phyloP scores from a whole-genome alignment of 2,797 vertebrate genomes.

The Atherinosoma microstoma region DNA sequence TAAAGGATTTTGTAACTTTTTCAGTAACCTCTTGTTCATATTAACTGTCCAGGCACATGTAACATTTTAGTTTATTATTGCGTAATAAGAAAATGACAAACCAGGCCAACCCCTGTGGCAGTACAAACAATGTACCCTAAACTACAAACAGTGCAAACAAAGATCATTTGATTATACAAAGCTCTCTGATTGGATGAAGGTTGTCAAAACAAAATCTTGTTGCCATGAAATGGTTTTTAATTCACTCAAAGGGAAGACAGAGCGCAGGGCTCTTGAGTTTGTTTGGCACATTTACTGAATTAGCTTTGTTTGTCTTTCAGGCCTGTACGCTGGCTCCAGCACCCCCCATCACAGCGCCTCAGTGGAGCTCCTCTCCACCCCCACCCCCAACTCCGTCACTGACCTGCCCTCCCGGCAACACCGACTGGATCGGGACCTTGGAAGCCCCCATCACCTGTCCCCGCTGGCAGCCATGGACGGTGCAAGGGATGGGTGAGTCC shows the following conservation, averaged over 20 bases:
- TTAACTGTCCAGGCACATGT: conserved; percentile 60
- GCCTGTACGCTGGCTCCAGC: conserved; percentile 89
- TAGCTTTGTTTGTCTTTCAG: conserved; percentile 88
- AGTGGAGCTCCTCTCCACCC: conserved; percentile 82
- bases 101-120: conserved; percentile 57
- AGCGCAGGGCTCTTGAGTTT: conserved; percentile 64
- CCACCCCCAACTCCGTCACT: conserved; percentile 73
- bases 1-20: conserved; percentile 23
- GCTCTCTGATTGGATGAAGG: conserved; percentile 74
- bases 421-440: conserved; percentile 85
- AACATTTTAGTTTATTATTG: conserved; percentile 71
- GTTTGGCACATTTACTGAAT: conserved; percentile 74
- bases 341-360: conserved; percentile 84
- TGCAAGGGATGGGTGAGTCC: conserved; percentile 90
- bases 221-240: conserved; percentile 80
- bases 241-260: conserved; percentile 73
- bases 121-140: conserved; percentile 74
- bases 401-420: conserved; percentile 87
- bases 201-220: conserved; percentile 82
- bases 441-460: conserved; percentile 89
- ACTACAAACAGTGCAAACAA: conserved; percentile 78
- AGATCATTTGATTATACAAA: conserved; percentile 71
- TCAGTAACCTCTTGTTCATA: conserved; percentile 54
- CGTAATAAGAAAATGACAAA: conserved; percentile 62
- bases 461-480: conserved; percentile 85